Evolutionary conservation across 2,797 vertebrate genomes (phyloP).

Genomic region (Hydrolagus colliei): DNA sequence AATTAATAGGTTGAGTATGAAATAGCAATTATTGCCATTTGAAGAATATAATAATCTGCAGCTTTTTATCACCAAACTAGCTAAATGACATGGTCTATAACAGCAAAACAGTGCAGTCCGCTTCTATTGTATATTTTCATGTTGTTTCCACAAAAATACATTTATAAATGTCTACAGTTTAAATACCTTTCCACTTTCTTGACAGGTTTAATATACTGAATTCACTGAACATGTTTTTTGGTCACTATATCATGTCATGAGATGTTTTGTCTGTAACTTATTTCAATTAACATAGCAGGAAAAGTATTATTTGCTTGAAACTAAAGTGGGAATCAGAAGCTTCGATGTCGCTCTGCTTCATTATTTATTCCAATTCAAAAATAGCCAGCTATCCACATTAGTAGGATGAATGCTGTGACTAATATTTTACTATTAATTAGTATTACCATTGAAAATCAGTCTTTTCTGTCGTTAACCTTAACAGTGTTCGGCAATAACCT

Average conservation of each 20-base stretch:
- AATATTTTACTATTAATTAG: constrained; percentile 8
- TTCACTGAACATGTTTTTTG: background rate
- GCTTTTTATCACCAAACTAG: background rate
- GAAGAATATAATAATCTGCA: background rate
- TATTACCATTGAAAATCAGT: background rate
- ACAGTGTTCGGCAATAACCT: background rate
- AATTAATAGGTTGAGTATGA: too few species aligned
- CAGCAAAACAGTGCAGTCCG: too few species aligned
- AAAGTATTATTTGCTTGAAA: background rate
- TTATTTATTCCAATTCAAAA: background rate
- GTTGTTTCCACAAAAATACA: too few species aligned
- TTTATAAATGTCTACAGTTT: too few species aligned
- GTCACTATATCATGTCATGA: background rate
- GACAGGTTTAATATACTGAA: background rate
- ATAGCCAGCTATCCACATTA: background rate
- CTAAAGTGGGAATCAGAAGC: background rate
- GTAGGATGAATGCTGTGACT: background rate
- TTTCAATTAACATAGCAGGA: background rate
- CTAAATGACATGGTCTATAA: too few species aligned
- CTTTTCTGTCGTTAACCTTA: background rate
- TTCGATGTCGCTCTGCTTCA: background rate
- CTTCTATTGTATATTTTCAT: too few species aligned
- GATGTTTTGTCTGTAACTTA: background rate
- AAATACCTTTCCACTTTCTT: background rate
- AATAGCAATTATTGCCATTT: background rate